Conservation (phyloP, 2,888 invertebrate genomes). For the Campaea margaritaria region DNA sequence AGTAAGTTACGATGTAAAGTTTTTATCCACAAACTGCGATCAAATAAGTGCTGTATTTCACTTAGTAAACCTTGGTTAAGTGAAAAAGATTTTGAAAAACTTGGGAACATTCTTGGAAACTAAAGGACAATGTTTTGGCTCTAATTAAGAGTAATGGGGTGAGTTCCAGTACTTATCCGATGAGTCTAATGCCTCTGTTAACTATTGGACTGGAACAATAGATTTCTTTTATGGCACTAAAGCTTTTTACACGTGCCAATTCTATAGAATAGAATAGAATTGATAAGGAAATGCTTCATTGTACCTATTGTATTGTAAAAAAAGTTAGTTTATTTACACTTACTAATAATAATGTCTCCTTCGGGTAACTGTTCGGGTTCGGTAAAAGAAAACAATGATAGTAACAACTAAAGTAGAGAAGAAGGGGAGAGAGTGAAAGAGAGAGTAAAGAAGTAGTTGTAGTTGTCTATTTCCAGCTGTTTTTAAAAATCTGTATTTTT, state of each 20-base stretch:
- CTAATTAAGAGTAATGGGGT: slow-evolving; percentile 36
- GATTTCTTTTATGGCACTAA: neutral
- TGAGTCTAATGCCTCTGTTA: slow-evolving; percentile 16
- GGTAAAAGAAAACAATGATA: too few species aligned
- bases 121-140: slow-evolving; percentile 22
- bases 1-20: slow-evolving; percentile 27
- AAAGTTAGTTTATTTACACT: too few species aligned
- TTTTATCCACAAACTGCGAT: slow-evolving; percentile 42
- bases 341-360: too few species aligned
- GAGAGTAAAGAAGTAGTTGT: too few species aligned
- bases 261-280: too few species aligned
- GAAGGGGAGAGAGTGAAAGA: too few species aligned
- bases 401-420: too few species aligned
- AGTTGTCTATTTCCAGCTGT: too few species aligned
- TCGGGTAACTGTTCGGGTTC: too few species aligned
- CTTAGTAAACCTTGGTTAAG: slow-evolving; percentile 11
- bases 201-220: slow-evolving; percentile 5
- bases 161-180: slow-evolving; percentile 30
- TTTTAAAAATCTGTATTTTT: too few species aligned
- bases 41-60: slow-evolving; percentile 41
- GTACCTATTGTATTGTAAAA: too few species aligned
- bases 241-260: neutral
- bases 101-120: slow-evolving; percentile 3
- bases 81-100: slow-evolving; percentile 5
- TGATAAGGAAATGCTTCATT: too few species aligned